These are phyloP conservation scores for Lophius piscatorius DNA, from an alignment of 2,113 vertebrate species.

Conservation along the genomic window DNA sequence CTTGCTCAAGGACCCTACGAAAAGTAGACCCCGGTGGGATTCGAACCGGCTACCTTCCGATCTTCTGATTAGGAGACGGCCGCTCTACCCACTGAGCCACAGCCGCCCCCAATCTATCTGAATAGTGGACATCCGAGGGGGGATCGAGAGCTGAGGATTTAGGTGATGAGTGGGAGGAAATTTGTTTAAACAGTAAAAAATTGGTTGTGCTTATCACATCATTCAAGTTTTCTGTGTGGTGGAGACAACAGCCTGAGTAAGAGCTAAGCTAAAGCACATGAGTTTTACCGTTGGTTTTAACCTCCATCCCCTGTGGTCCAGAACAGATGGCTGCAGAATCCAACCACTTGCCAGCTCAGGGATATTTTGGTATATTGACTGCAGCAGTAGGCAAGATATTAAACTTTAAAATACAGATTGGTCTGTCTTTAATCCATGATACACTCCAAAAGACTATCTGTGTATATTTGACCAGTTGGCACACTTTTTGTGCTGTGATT, in stretches of 20 bases:
- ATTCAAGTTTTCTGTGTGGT: background rate
- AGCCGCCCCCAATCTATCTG: too few relatives aligned
- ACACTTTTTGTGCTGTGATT: constrained; percentile 16
- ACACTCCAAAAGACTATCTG: background rate
- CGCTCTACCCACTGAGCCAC: too few relatives aligned
- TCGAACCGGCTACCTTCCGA: too few relatives aligned
- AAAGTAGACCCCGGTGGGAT: too few relatives aligned
- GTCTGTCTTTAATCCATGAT: background rate
- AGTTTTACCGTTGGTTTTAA: constrained; percentile 55
- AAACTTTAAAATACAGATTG: background rate
- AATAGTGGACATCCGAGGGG: too few relatives aligned
- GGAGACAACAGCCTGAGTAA: constrained; percentile 25
- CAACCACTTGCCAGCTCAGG: constrained; percentile 57
- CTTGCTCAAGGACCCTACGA: too few relatives aligned
- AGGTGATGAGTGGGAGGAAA: background rate
- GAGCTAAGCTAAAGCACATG: constrained; percentile 16
- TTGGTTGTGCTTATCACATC: background rate
- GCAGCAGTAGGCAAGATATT: constrained; percentile 45
- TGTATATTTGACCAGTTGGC: constrained; percentile 15
- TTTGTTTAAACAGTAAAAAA: background rate
- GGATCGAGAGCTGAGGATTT: background rate
- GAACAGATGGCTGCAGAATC: constrained; percentile 71
- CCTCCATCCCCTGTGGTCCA: constrained; percentile 43
- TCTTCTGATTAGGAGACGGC: too few relatives aligned
- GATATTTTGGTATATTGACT: constrained; percentile 47